Base-by-base conservation (phyloP, 1,140 invertebrate genomes). In the Pachyrhynchus sulphureomaculatus region DNA sequence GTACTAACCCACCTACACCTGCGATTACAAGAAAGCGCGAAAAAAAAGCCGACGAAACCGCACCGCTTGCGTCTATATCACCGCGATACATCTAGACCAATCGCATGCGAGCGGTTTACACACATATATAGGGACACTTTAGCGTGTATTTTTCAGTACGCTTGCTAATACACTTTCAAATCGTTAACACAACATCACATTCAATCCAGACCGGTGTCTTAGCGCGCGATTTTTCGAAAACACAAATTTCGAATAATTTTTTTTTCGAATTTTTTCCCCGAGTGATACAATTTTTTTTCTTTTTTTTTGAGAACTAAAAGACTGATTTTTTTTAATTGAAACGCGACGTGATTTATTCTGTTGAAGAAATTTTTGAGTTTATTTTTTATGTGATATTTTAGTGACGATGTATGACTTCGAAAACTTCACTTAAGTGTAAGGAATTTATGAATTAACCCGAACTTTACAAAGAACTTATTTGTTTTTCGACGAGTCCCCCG, bases 101-200 rank as follows among this genome's bases (percentile, higher is more conserved):
- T 59, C n/a, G 56, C 45, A 48, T 52, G 48, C 48, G 39, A 57
- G 58, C 23, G 26, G 47, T 55, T 55, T 62, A 62, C 60, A 61
- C 60, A 62, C 60, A 62, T 62, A 62, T 62, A 62, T 62, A 62
- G 60, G 52, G 60, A 48, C 60, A 62, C 60, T 62, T 61, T 56
- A 55, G 37, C 60, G 37, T 51, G 47, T 34, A 62, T 62, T 62
- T 62, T 62, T 62, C 60, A 62, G 60, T 62, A 56, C 41, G 60
- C 51, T 62, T 34, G 60, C 44, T 56, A 55, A 48, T 60, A 62
- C 48, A 62, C 60, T 32, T 34, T 61, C 58, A 57, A 55, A 47
- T 57, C 54, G 54, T 57, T 42, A 57, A 37, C 33, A 53, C 26
- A 37, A 56, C 51, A 8, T 23, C 32, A 42, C 36, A 41, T 23